Percentiles rank a stretch among this genome's conserved stretches.
Evolutionary conservation across 2,113 vertebrate genomes (phyloP).

Genomic region (Clarias magur): DNA sequence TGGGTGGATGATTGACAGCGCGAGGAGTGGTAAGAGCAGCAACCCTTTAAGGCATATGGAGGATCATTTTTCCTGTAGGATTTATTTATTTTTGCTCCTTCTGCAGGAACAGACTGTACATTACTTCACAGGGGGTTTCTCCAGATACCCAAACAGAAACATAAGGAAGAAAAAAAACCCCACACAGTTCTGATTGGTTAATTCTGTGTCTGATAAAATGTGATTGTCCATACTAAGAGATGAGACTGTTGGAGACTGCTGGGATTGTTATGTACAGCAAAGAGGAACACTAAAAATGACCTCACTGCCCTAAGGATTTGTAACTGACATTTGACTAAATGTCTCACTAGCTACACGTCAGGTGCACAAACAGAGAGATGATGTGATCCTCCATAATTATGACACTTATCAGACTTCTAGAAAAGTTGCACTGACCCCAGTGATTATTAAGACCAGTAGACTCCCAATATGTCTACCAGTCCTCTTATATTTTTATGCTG

Average conservation of each 20-base stretch:
- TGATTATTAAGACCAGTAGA: background rate
- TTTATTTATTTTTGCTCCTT: too few relatives aligned
- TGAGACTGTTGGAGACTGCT: background rate
- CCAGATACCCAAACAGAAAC: background rate
- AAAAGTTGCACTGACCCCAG: background rate
- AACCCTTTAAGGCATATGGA: background rate
- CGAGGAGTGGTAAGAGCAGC: too few relatives aligned
- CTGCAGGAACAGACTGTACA: background rate
- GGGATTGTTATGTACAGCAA: background rate
- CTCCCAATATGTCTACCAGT: background rate
- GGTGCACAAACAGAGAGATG: background rate
- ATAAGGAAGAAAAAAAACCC: background rate
- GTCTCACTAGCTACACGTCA: background rate
- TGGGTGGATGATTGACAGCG: too few relatives aligned
- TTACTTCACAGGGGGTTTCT: background rate
- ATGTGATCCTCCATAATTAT: background rate
- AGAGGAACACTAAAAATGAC: background rate
- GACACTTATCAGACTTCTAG: background rate
- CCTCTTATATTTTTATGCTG: background rate
- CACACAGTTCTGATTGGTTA: background rate
- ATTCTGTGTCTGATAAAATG: background rate
- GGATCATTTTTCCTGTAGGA: too few relatives aligned
- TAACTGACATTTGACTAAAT: background rate
- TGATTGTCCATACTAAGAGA: background rate
- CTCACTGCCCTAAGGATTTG: background rate